Percentiles rank a stretch among this genome's conserved stretches.
phyloP scores from a whole-genome alignment of 2,888 invertebrate genomes.

The Chloroclystis v-ata region DNA sequence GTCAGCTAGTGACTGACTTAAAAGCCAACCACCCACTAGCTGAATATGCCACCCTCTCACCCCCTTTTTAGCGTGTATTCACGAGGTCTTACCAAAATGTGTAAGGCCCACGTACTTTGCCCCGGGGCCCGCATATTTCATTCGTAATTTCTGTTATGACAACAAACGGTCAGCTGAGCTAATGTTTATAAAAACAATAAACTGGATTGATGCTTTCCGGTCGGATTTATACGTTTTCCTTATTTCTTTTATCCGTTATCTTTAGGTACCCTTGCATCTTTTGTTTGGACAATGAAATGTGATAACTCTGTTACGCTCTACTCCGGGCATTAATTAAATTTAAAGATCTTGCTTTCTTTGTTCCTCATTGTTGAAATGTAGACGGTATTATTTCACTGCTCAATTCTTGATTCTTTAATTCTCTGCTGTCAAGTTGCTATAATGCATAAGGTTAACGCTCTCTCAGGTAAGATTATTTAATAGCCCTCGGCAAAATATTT shows the following conservation, averaged over 20 bases:
- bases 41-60: slow-evolving; percentile 25
- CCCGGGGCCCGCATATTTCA: slow-evolving; percentile 53
- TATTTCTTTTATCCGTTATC: slow-evolving; percentile 14
- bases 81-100: slow-evolving; percentile 53
- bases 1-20: slow-evolving; percentile 28
- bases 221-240: slow-evolving; percentile 14
- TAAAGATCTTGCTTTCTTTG: slow-evolving; percentile 23
- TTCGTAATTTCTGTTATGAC: slow-evolving; percentile 54
- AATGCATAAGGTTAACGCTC: slow-evolving; percentile 19
- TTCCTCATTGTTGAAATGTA: slow-evolving; percentile 24
- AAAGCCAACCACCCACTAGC: slow-evolving; percentile 21
- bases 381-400: slow-evolving; percentile 34
- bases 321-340: slow-evolving; percentile 35
- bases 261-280: slow-evolving; percentile 21
- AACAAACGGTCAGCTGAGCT: slow-evolving; percentile 59
- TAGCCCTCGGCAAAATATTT: slow-evolving; percentile 14
- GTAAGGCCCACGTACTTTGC: slow-evolving; percentile 33
- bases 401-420: slow-evolving; percentile 10
- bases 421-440: slow-evolving; percentile 9
- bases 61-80: slow-evolving; percentile 55
- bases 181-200: slow-evolving; percentile 27
- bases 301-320: slow-evolving; percentile 27
- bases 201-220: slow-evolving; percentile 16
- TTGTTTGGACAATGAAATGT: slow-evolving; percentile 28
- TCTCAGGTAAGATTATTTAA: slow-evolving; percentile 2